Conservation (phyloP, 2,888 invertebrate genomes). For the Drosophila nr. perissopoda region DNA sequence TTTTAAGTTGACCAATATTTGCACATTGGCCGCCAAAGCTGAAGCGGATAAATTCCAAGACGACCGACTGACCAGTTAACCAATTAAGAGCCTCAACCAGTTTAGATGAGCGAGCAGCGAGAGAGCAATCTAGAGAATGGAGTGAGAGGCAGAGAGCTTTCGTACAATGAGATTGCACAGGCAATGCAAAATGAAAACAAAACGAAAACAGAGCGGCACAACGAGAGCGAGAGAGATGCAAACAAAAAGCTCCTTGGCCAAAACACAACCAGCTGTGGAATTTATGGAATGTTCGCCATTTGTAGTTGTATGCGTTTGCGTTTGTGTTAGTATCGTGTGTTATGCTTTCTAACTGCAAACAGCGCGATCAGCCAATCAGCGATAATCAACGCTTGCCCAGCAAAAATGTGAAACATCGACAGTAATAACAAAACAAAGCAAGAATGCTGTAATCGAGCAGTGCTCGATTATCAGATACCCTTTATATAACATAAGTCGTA, state of each 20-base stretch:
- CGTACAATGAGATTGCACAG: constrained; percentile 37
- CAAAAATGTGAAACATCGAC: constrained; percentile 30
- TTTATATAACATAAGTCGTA: not conserved
- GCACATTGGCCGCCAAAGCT: constrained; percentile 36
- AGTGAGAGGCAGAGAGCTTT: constrained; percentile 6
- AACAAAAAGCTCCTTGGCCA: constrained; percentile 12
- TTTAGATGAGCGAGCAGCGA: constrained; percentile 25
- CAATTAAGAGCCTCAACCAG: constrained; percentile 38
- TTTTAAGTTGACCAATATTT: constrained; percentile 56
- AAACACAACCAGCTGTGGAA: constrained; percentile 44
- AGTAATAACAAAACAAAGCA: constrained; percentile 21
- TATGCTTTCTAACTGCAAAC: constrained; percentile 72
- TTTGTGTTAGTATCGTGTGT: constrained; percentile 39
- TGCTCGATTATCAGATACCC: constrained; percentile 14
- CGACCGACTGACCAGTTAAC: constrained; percentile 53
- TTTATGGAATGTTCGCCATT: constrained; percentile 43
- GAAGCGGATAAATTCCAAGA: constrained; percentile 43
- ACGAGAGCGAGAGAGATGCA: constrained; percentile 2
- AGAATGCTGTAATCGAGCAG: not conserved
- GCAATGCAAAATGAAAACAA: constrained; percentile 57
- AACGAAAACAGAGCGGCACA: constrained; percentile 2
- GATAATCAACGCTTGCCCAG: constrained; percentile 32
- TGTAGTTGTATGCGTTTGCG: constrained; percentile 12
- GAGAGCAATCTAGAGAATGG: not conserved
- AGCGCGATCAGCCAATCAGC: constrained; percentile 48